Base-by-base conservation (phyloP, 2,888 invertebrate species). In the Plebejus argus region DNA sequence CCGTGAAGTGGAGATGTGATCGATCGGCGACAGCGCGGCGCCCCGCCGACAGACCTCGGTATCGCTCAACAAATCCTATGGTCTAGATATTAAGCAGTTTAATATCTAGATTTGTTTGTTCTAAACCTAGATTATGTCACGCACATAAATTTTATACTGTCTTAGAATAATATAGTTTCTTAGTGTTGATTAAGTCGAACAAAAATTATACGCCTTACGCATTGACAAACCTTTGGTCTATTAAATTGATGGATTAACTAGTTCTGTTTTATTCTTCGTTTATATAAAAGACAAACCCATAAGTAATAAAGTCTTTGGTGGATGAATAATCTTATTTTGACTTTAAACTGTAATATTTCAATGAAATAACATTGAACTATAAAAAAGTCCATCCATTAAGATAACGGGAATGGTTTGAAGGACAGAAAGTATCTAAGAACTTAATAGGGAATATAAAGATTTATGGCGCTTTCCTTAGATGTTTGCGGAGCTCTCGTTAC, bases 11-110 rank as follows among this genome's bases (percentile, higher is more conserved):
- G 85, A 85, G 88, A 86, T 83, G 79, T 87, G 89, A 92, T 93
- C 92, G 91, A 92, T 92, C 86, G 87, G 86, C 90, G 90, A 87
- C 91, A 85, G 83, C 81, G 81, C 83, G 91, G 90, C 91, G 92
- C 89, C 89, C 15, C n/a, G 72, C 12, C 35, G 8, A 35, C 70
- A 70, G 8, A 35, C 70, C 20, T 7, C 70, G 61, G 12, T 23
- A 15, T 15, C 66, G 28, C 66, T 33, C 15, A 12, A 61, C 10
- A 66, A 66, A 23, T 23, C 61, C 66, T 66, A 66, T 66, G 18
- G 20, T 61, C 23, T 61, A 61, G 23, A 61, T 61, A n/a, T n/a
- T n/a, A 23, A 61, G 10, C 20, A 58, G 58, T 23, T 23, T 61
- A n/a, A n/a, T n/a, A 12, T 61, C 23, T 18, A 53, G 53, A 53